These are phyloP conservation scores for Eudyptes chrysolophus DNA, from an alignment of 2,113 vertebrate genomes.

Conservation along the genomic window DNA sequence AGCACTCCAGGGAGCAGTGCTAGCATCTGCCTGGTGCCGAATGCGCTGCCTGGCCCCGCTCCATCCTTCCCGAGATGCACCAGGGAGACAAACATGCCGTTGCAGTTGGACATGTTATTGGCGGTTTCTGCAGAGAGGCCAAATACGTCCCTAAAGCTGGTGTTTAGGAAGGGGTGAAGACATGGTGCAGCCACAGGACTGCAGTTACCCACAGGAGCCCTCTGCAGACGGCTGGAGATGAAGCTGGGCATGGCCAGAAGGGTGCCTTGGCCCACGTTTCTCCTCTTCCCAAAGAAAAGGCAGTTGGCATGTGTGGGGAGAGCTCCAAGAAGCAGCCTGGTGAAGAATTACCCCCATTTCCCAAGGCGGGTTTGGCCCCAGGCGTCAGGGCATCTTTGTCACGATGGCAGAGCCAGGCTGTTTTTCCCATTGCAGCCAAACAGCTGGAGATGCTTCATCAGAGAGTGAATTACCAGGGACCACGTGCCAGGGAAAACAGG, in stretches of 20 bases:
- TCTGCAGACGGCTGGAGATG: too few relatives aligned
- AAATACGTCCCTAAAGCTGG: not conserved
- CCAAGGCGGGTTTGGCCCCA: rapidly evolving
- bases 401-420: rapidly evolving
- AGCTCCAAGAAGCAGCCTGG: not conserved
- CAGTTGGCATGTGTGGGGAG: rapidly evolving
- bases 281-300: not conserved
- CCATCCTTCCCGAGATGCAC: not conserved
- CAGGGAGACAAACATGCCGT: not conserved
- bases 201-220: not conserved
- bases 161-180: not conserved
- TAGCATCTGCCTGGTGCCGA: not conserved
- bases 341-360: not conserved
- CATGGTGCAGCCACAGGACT: not conserved
- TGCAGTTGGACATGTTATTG: rapidly evolving
- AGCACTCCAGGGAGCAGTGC: not conserved
- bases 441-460: not conserved
- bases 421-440: not conserved
- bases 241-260: not conserved
- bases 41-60: not conserved
- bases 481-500: not conserved
- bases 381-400: not conserved
- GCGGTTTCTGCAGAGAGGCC: not conserved
- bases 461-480: not conserved
- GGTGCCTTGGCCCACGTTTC: rapidly evolving